A percentile compares a stretch with the other conserved stretches of the same genome.
Evolutionary conservation across 2,113 vertebrate genomes (phyloP).

Genomic region (Pteronura brasiliensis): DNA sequence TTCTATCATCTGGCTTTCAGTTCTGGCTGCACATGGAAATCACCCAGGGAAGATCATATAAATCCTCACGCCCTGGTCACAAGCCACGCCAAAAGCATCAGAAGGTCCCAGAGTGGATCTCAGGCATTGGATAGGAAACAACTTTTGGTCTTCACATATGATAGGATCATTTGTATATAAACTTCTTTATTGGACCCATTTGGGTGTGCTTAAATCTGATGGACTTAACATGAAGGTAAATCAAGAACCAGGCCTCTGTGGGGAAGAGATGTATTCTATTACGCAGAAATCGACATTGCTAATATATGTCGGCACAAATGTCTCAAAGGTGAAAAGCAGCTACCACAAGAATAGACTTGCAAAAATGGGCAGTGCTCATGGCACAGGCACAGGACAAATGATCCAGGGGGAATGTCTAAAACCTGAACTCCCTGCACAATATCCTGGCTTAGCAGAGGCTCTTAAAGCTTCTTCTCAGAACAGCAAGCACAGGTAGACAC

Average conservation of each 20-base stretch:
- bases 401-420: neutral
- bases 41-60: neutral
- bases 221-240: neutral
- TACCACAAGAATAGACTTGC: neutral
- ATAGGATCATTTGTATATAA: neutral
- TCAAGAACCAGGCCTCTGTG: neutral
- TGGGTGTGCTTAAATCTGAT: neutral
- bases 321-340: neutral
- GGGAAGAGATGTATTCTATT: neutral
- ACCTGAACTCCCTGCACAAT: neutral
- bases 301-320: neutral
- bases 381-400: neutral
- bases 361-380: neutral
- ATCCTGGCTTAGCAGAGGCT: neutral
- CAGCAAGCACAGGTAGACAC: neutral
- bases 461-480: neutral
- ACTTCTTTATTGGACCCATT: neutral
- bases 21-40: neutral
- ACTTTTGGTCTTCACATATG: neutral
- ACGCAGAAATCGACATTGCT: neutral
- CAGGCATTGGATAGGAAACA: neutral
- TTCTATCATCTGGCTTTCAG: neutral
- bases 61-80: neutral
- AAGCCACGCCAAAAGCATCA: neutral
- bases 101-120: neutral